A percentile compares a stretch with the other conserved stretches of the same genome.
Conservation (phyloP, 2,888 invertebrate species). For the Aquatica leii region DNA sequence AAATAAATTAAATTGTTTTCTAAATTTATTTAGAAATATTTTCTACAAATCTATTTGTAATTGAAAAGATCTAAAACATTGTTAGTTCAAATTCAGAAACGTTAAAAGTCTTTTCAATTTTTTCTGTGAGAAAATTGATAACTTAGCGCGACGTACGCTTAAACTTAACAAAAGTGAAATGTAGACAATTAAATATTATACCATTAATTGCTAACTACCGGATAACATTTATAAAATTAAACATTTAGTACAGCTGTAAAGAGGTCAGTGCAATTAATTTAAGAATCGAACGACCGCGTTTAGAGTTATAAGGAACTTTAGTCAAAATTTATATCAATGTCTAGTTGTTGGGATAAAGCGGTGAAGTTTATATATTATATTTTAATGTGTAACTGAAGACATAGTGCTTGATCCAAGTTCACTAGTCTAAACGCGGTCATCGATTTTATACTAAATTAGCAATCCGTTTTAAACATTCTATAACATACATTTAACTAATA, state of each 20-base stretch:
- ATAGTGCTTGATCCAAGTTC: not conserved
- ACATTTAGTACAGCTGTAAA: not conserved
- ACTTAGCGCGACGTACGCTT: too few species aligned
- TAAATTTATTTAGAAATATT: not conserved
- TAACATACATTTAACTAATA: conserved; percentile 1
- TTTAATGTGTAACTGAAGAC: not conserved
- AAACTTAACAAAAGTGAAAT: too few species aligned
- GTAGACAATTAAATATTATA: too few species aligned
- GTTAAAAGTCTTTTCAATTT: too few species aligned
- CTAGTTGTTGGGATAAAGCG: too few species aligned
- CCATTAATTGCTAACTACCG: not conserved
- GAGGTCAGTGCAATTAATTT: not conserved
- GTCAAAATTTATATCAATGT: too few species aligned
- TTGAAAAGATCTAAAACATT: not conserved
- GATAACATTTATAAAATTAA: conserved; percentile 3
- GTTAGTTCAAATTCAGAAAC: not conserved
- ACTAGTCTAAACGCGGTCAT: not conserved
- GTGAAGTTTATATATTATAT: too few species aligned
- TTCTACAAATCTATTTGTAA: not conserved
- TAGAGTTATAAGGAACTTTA: not conserved
- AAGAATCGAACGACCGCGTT: not conserved
- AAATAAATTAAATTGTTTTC: too few species aligned
- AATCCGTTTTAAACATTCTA: not conserved
- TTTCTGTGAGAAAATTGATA: too few species aligned
- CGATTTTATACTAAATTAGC: not conserved